Base-by-base conservation (phyloP, 2,888 invertebrate species). In the Blastobasis adustella region DNA sequence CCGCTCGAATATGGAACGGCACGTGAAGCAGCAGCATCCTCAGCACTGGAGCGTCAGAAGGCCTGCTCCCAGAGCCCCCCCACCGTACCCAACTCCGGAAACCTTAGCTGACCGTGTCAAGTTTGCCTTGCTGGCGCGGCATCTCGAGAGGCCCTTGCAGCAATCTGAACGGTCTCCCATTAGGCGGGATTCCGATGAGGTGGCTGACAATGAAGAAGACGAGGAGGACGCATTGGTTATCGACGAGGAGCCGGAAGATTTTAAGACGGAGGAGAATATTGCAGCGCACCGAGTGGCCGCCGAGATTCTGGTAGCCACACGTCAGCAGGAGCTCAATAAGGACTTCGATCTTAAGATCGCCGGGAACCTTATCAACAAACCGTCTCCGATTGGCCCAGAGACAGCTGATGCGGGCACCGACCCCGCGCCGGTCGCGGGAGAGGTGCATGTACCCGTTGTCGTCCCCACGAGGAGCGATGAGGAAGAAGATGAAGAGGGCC, bases 1-100 rank as follows among this genome's bases (percentile, higher is more conserved):
- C 8, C 90, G 96, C n/a, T 96, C 96, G 7, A 97, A 98, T 66
- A 97, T 97, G 96, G 97, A 97, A 76, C 90, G 97, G 0, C 98
- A 98, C 65, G 95, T 97, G 4, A 97, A 97, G 71, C 96, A 97
- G 65, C 97, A 97, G 64, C 98, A 98, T 84, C 97, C 97, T 0
- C 95, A 96, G 57, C 94, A 92, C 69, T 97, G 96, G 94, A 94
- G 94, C 50, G 94, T 95, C 58, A 88, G 95, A 44, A 93, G 95
- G 63, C 87, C 89, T 8, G 68, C 85, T 0, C 79, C 86, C 0
- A 73, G 89, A 54, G 86, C 88, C 1, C 87, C 73, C 10, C 82
- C 83, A 4, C 88, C 82, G 7, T 87, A 76, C 57, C 76, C 78
- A 4, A 73, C 69, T 23, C 67, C 71, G 47, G 87, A 76, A 44